Evolutionary conservation across 2,888 invertebrate genomes (phyloP).

Genomic region (Chorisops tibialis): DNA sequence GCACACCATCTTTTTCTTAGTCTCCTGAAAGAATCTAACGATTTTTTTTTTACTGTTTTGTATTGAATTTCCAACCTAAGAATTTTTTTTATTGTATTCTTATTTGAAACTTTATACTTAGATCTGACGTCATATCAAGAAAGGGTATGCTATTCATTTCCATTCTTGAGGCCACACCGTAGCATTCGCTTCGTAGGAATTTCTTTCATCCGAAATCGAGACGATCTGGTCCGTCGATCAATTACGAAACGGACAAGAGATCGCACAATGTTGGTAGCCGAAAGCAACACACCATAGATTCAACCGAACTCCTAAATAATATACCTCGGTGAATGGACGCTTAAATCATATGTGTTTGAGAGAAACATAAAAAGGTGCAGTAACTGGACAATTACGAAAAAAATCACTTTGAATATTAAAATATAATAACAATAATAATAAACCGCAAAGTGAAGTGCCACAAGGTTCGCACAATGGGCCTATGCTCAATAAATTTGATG

Average conservation of each 20-base stretch:
- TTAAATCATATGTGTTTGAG: too few relatives aligned
- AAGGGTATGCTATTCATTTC: slow-evolving; percentile 14
- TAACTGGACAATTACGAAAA: too few relatives aligned
- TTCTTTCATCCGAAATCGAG: slow-evolving; percentile 14
- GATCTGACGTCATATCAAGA: slow-evolving; percentile 17
- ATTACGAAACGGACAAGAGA: slow-evolving; percentile 3
- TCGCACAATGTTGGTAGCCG: slow-evolving; percentile 6
- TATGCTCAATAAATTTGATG: too few relatives aligned
- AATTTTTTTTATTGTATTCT: not conserved
- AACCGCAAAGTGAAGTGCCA: too few relatives aligned
- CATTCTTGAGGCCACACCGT: not conserved
- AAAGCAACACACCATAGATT: not conserved
- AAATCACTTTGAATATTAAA: too few relatives aligned
- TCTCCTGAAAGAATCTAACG: not conserved
- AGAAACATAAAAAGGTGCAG: too few relatives aligned
- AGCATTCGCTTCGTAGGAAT: slow-evolving; percentile 1
- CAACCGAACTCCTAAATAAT: not conserved
- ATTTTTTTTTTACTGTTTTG: not conserved
- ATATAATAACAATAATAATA: too few relatives aligned
- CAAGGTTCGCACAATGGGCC: too few relatives aligned
- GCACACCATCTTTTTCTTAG: not conserved
- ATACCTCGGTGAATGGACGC: not conserved
- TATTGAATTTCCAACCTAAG: slow-evolving; percentile 6
- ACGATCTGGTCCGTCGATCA: slow-evolving; percentile 14
- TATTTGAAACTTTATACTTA: slow-evolving; percentile 11